These are phyloP conservation scores for Scaptomyza parva DNA, from an alignment of 2,888 invertebrate species.

Conservation along the genomic window DNA sequence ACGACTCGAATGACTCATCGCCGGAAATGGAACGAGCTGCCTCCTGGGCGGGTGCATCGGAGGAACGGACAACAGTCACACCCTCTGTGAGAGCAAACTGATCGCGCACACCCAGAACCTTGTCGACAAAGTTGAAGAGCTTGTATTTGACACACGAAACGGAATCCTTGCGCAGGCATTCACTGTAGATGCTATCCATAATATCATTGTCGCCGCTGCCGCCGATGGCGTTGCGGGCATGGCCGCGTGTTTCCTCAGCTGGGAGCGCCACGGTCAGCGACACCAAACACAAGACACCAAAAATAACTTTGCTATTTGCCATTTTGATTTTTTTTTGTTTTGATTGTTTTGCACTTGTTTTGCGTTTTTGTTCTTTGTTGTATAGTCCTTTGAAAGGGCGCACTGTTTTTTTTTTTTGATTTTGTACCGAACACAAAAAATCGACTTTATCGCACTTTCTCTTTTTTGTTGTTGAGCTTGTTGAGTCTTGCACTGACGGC, in stretches of 20 bases:
- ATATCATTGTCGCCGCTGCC: conserved; percentile 88
- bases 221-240: conserved; percentile 87
- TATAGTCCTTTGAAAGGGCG: conserved; percentile 68
- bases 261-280: conserved; percentile 89
- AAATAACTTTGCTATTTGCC: conserved; percentile 85
- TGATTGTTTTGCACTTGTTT: conserved; percentile 50
- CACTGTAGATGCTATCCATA: conserved; percentile 90
- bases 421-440: conserved; percentile 61
- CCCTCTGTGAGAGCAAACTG: conserved; percentile 92
- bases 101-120: conserved; percentile 92
- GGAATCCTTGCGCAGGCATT: conserved; percentile 93
- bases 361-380: conserved; percentile 37
- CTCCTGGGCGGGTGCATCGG: conserved; percentile 90
- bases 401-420: conserved; percentile 41
- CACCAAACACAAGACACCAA: conserved; percentile 86
- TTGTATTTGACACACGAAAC: conserved; percentile 94
- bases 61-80: conserved; percentile 92
- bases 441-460: conserved; percentile 67
- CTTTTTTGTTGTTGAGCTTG: conserved; percentile 49
- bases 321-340: conserved; percentile 73
- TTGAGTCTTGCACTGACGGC: conserved; percentile 63
- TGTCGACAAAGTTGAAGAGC: conserved; percentile 94
- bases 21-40: conserved; percentile 90
- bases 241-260: conserved; percentile 88
- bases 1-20: conserved; percentile 88